Base-by-base conservation (phyloP, 2,113 vertebrate species). In the Hiodon tergisus region DNA sequence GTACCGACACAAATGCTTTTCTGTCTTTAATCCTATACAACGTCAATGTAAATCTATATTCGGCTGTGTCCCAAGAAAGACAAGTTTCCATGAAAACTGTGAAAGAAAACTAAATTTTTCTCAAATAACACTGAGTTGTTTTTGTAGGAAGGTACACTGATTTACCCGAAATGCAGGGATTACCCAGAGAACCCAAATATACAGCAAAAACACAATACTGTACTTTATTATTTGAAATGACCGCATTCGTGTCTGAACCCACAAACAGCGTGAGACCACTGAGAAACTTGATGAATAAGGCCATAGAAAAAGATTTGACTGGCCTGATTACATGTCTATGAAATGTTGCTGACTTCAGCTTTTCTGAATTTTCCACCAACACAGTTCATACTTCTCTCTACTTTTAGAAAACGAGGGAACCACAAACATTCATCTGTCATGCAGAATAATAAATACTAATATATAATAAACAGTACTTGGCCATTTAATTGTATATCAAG, bases 391-490 rank as follows among this genome's bases (percentile, higher is more conserved):
- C 53, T 74, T 57, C 31, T 8, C 31, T 55, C 5, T 16, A 57
- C 72, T 17, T 62, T 57, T 31, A 55, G 4, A 59, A 17, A 71
- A 71, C 55, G 31, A 11, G 11, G 3, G 70, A 46, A n/a, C 70
- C 70, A 60, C 70, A 71, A 71, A 60, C 13, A 71, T 57, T 47
- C 72, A 50, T 54, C 51, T 51, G 59, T 17, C 46, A 7, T 9
- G 10, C 31, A 74, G 48, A 50, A 67, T 17, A 67, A 54, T 57
- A 60, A 71, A 71, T 47, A 5, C 58, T 69, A 69, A 69, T 31
- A 59, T n/a, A 54, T 48, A 59, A 71, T 16, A 71, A 47, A 48
- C 52, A 17, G 13, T 47, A 59, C 57, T 71, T 71, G 13, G 55
- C 16, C 55, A 14, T 69, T 69, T 9, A 48, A 8, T 52, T 71